These are phyloP conservation scores for Drosophila planitibia DNA, from an alignment of 2,888 invertebrate genomes.

Conservation along the genomic window DNA sequence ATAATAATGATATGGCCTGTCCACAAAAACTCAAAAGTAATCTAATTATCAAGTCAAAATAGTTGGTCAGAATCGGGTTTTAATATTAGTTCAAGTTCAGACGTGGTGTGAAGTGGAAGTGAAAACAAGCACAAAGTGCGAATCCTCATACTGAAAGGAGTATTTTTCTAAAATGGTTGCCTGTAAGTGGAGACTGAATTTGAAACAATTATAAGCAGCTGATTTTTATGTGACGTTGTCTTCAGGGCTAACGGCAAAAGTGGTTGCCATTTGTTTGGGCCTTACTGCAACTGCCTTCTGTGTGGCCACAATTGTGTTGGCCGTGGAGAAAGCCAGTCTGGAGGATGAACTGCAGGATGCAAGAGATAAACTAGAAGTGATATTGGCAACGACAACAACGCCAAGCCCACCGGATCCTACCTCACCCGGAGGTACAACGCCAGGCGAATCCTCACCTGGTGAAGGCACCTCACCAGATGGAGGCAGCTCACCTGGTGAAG, in stretches of 20 bases:
- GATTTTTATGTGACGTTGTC: conserved; percentile 1
- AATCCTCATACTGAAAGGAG: conserved; percentile 42
- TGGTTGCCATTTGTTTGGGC: conserved; percentile 78
- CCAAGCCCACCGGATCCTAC: conserved; percentile 20
- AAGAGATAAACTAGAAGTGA: conserved; percentile 69
- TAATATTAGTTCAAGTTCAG: conserved; percentile 51
- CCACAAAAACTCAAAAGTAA: conserved; percentile 20
- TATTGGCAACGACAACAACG: conserved; percentile 46
- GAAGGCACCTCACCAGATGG: conserved; percentile 9
- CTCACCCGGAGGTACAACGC: background rate
- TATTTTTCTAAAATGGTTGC: conserved; percentile 59
- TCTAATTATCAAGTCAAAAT: conserved; percentile 63
- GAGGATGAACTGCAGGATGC: conserved; percentile 81
- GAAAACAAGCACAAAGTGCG: background rate
- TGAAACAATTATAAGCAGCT: background rate
- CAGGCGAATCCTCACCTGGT: conserved; percentile 5
- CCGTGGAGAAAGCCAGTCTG: conserved; percentile 84
- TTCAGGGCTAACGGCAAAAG: conserved; percentile 76
- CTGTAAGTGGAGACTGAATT: conserved; percentile 53
- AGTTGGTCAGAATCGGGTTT: conserved; percentile 43
- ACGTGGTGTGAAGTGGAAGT: conserved; percentile 54
- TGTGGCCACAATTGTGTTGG: conserved; percentile 87
- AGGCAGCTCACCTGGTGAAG: background rate
- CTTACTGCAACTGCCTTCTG: conserved; percentile 84
- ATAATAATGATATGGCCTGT: conserved; percentile 26